phyloP scores from a whole-genome alignment of 1,140 invertebrate species.

The Cherax destructor region DNA sequence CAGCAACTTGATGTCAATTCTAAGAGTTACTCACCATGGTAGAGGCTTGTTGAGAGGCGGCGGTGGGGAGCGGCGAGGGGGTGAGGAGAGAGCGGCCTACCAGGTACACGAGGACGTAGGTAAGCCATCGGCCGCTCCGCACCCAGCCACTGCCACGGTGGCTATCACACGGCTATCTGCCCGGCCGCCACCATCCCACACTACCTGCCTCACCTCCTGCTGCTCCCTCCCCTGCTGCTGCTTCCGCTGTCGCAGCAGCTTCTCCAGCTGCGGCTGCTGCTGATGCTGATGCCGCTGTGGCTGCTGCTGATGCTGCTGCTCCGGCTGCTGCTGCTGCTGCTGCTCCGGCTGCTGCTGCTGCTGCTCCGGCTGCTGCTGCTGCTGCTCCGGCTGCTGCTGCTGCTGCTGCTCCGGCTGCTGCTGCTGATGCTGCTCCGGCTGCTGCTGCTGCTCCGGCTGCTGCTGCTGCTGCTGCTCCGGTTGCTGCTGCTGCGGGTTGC shows the following conservation, averaged over 20 bases:
- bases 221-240: background rate
- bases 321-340: too few relatives aligned
- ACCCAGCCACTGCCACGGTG: conserved; percentile 59
- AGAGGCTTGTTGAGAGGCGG: conserved; percentile 62
- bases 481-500: background rate
- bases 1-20: too few relatives aligned
- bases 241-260: background rate
- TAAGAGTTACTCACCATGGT: conserved; percentile 44
- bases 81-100: conserved; percentile 61
- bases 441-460: background rate
- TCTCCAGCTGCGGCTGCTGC: background rate
- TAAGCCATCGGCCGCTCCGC: conserved; percentile 60
- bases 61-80: conserved; percentile 50
- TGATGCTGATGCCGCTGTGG: too few relatives aligned
- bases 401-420: background rate
- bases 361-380: background rate
- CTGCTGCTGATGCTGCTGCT: background rate
- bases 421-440: background rate
- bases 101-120: conserved; percentile 57
- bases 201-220: conserved; percentile 28
- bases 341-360: background rate
- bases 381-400: conserved; percentile 10
- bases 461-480: background rate
- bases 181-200: conserved; percentile 44
- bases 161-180: conserved; percentile 45